Evolutionary conservation across 2,113 vertebrate species (phyloP), one percentile per base, ranked within the genome.

Genomic region (Collichthys lucidus): DNA sequence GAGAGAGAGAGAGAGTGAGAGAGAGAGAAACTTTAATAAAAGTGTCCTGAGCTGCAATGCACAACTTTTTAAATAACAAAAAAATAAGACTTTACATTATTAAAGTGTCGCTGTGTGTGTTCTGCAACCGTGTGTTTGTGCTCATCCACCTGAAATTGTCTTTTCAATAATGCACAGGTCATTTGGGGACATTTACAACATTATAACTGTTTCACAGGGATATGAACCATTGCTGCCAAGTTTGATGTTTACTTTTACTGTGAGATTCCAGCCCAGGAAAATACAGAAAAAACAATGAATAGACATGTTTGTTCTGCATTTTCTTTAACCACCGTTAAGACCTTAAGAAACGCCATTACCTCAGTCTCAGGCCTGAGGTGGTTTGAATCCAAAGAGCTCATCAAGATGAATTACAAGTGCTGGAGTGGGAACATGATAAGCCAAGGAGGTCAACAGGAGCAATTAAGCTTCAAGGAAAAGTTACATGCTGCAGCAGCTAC

Each of bases 381-480:
- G 5, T 70, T 49, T 59, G 20, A 19, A 46, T 42, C 24, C 46
- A 46, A 12, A 50, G n/a, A 65, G 35, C 66, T 69, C 64, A 57
- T 74, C 40, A 57, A 63, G 63, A 79, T 69, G 70, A 77, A 62
- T 79, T 56, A 57, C 49, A 57, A 57, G 64, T 57, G 72, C 40
- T 64, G 44, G n/a, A 67, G 24, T 16, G 44, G 63, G 63, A 63
- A 46, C 66, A 52, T 26, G 12, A 44, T 57, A 29, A 64, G 22
- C 17, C 1, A 61, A 57, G 22, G 57, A 82, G 42, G 17, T 73
- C 50, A 64, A 35, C 2, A 59, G 42, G 29, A 20, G 44, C 52
- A 72, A 52, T 71, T 65, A 61, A 19, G 56, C 19, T 74, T 68
- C 15, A 60, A 60, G 60, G 67, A 52, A 66, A 77, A 60, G 61